Percentiles rank a stretch among this genome's conserved stretches.
phyloP scores from a whole-genome alignment of 2,113 vertebrate species.

The Myiagra hebetior region DNA sequence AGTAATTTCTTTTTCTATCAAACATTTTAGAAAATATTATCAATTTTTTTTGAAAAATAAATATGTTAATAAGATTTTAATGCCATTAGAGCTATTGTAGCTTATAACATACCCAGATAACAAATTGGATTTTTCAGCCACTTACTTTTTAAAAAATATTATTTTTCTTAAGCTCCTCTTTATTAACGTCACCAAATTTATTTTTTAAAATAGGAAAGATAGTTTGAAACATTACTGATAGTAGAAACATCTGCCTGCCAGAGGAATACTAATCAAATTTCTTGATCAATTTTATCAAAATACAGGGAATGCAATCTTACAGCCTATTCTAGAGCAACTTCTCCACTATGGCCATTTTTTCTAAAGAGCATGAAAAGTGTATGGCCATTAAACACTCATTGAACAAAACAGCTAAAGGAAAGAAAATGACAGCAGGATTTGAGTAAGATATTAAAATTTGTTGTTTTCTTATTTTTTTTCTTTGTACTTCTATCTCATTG shows the following conservation, averaged over 20 bases:
- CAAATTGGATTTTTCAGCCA: neutral
- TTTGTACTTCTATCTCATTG: neutral
- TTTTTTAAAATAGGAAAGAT: neutral
- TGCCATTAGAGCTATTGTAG: neutral
- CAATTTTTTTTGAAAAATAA: neutral
- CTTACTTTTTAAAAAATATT: neutral
- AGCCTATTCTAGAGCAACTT: neutral
- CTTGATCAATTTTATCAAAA: neutral
- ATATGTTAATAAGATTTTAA: neutral
- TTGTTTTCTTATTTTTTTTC: neutral
- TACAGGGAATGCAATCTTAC: neutral
- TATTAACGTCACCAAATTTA: neutral
- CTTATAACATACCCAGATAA: neutral
- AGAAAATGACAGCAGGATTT: neutral
- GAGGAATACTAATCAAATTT: neutral
- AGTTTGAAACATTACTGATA: neutral
- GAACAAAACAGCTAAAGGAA: neutral
- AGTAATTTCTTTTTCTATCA: neutral
- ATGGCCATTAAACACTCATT: neutral
- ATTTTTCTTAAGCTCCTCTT: neutral
- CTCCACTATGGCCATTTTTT: neutral
- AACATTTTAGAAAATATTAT: neutral
- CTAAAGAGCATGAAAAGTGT: neutral
- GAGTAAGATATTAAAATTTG: neutral
- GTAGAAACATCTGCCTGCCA: neutral